Evolutionary conservation across 2,113 vertebrate genomes (phyloP).

Genomic region (Chaetodon auriga): DNA sequence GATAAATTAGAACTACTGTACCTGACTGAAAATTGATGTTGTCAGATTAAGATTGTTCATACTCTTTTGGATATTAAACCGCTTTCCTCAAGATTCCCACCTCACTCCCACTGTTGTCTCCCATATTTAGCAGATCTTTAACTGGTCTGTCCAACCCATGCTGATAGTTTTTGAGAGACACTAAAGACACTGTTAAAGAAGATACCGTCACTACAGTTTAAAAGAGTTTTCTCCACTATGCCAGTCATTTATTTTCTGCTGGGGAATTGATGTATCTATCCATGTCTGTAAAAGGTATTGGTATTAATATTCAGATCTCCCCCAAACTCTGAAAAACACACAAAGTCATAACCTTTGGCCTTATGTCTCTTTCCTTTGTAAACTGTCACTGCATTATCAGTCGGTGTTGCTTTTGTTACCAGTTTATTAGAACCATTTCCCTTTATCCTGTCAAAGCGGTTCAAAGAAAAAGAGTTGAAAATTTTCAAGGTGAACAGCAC

Average conservation of each 20-base stretch:
- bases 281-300: neutral
- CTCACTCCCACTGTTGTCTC: neutral
- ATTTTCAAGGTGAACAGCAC: constrained; percentile 16
- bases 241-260: neutral
- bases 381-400: neutral
- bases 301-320: neutral
- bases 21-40: neutral
- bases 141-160: neutral
- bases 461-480: neutral
- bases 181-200: neutral
- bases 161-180: neutral
- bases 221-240: neutral
- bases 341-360: neutral
- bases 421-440: neutral
- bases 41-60: neutral
- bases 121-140: no score
- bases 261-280: no score
- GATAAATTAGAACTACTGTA: neutral
- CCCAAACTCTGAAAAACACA: neutral
- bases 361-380: neutral
- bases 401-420: neutral
- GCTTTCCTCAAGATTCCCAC: no score
- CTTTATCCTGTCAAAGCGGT: neutral
- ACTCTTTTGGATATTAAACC: neutral
- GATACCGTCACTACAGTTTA: neutral